Base-by-base conservation (phyloP, 1,140 invertebrate genomes). In the Meloidogyne hapla region DNA sequence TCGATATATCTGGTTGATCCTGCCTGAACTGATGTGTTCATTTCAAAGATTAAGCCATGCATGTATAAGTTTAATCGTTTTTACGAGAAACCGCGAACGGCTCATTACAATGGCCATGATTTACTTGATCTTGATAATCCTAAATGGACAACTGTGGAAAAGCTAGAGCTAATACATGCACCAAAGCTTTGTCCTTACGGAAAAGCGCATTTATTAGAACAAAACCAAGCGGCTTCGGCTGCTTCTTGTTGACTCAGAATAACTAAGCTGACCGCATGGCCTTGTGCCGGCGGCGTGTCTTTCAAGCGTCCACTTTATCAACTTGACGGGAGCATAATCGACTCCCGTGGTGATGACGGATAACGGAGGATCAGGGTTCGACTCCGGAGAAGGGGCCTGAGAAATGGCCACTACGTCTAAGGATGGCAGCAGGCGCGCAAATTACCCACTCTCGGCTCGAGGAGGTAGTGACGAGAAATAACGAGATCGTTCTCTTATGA, bases 321-420 rank as follows among this genome's bases (percentile, higher is more conserved):
- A 92, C 91, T 92, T 89, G 91, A 92, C 91, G 91, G 91, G 92
- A 92, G 90, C 90, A 89, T 91, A 90, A 90, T 88, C 88, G 91
- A 90, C 91, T 92, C 92, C 91, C 91, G 91, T 92, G 91, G 91
- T 92, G 90, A 89, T 91, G 90, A 92, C 91, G 91, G 91, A 91
- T 92, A 89, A 89, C 89, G 88, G 88, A 87, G 89, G 89, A 89
- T 90, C 79, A n/a, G n/a, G n/a, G n/a, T n/a, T n/a, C n/a, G n/a
- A n/a, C n/a, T n/a, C n/a, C n/a, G n/a, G n/a, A n/a, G n/a, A n/a
- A n/a, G n/a, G n/a, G n/a, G 83, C 81, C 83, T 83, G 75, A 92
- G 92, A 93, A 92, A 93, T 91, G 91, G 92, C 92, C 93, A 93
- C 91, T 91, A 93, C 92, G 92, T 93, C 92, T 91, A 93, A 92